Evolutionary conservation across 2,888 invertebrate species (phyloP), one percentile per base, ranked within the genome.

Genomic region (Octodonta nipae): DNA sequence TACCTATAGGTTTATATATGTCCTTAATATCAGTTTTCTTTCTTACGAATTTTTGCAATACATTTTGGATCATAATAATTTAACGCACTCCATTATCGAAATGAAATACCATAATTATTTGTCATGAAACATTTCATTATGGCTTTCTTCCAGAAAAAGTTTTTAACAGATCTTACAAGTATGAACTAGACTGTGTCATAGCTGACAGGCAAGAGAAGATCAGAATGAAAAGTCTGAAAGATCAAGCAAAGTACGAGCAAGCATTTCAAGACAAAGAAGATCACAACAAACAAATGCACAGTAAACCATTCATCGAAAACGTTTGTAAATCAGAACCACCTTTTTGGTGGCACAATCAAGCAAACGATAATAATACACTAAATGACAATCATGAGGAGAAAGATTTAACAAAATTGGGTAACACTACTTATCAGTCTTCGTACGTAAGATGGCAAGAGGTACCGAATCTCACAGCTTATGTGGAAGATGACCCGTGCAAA

Each of bases 101-200:
- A n/a, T n/a, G n/a, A n/a, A n/a, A n/a, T n/a, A n/a, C n/a, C n/a
- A n/a, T n/a, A n/a, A n/a, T n/a, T n/a, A n/a, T n/a, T n/a, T n/a
- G n/a, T n/a, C n/a, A n/a, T n/a, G n/a, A n/a, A n/a, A n/a, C n/a
- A n/a, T n/a, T n/a, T n/a, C n/a, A n/a, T n/a, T n/a, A n/a, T n/a
- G n/a, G n/a, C n/a, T n/a, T n/a, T 30, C 15, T 46, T 44, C 5
- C 32, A 60, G 61, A 55, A 31, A 47, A 49, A 33, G 45, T 70
- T 2, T 71, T 71, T 47, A 68, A 70, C 26, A 64, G 71, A 5
- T 68, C 72, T 0, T 70, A 67, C 46, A 67, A 66, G 41, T 71
- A 66, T 39, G 72, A 73, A 44, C 47, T 70, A 26, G 70, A 70
- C 39, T 73, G 70, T 40, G 58, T 68, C 20, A 63, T 58, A 35